Percentiles rank a stretch among this genome's conserved stretches.
These are phyloP conservation scores for Meleagris gallopavo DNA, from an alignment of 2,113 vertebrate species.

Conservation along the genomic window DNA sequence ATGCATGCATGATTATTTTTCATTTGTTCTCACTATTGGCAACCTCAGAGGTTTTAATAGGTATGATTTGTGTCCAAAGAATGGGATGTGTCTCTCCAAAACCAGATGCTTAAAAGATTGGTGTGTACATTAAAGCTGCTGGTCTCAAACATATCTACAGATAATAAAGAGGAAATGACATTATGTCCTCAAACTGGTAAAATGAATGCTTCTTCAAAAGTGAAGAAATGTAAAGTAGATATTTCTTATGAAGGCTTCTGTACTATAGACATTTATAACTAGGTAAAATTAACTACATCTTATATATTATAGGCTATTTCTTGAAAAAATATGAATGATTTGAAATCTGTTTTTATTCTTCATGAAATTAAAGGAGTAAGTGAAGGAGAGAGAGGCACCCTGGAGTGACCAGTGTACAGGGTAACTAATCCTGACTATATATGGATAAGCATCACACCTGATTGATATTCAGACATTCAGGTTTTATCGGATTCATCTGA, in stretches of 20 bases:
- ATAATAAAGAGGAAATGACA: too few relatives aligned
- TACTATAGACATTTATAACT: neutral
- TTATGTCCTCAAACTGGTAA: too few relatives aligned
- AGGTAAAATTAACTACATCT: neutral
- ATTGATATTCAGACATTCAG: conserved; percentile 25
- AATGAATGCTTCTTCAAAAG: too few relatives aligned
- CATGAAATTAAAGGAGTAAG: neutral
- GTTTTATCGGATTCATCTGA: conserved; percentile 40
- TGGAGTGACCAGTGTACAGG: neutral
- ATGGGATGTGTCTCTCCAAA: too few relatives aligned
- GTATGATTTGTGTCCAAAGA: too few relatives aligned
- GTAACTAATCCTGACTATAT: neutral
- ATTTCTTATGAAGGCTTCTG: neutral
- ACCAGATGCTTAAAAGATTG: too few relatives aligned
- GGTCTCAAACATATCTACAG: too few relatives aligned
- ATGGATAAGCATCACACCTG: neutral
- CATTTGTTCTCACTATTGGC: neutral
- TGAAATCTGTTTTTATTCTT: neutral
- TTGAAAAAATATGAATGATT: neutral
- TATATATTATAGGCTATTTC: neutral
- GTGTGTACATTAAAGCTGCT: too few relatives aligned
- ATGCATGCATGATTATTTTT: neutral
- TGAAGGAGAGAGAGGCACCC: neutral
- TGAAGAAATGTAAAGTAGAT: neutral
- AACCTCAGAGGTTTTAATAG: neutral